Evolutionary conservation across 2,888 invertebrate species (phyloP).

Genomic region (Dynastes tityus): DNA sequence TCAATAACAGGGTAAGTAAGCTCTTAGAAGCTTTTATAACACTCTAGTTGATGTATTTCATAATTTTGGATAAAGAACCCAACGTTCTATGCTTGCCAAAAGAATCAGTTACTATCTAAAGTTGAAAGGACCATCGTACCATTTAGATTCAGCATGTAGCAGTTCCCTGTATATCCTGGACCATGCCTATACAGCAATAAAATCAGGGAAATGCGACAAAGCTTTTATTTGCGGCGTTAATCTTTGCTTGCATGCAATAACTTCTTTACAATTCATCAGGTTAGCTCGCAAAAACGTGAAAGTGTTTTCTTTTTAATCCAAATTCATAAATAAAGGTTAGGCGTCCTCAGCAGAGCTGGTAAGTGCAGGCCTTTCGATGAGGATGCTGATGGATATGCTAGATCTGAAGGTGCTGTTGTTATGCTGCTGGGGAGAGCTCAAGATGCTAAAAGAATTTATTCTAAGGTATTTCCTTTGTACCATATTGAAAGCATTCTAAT

Average conservation of each 20-base stretch:
- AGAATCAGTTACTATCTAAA: constrained; percentile 23
- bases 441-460: constrained; percentile 71
- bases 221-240: constrained; percentile 93
- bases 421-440: constrained; percentile 80
- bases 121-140: constrained; percentile 7
- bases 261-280: constrained; percentile 90
- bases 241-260: constrained; percentile 89
- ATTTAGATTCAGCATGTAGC: constrained; percentile 90
- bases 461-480: constrained; percentile 87
- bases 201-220: constrained; percentile 87
- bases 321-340: constrained; percentile 68
- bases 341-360: constrained; percentile 88
- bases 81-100: background rate
- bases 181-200: constrained; percentile 83
- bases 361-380: constrained; percentile 93
- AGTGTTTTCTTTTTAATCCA: background rate
- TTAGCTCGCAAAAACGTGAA: constrained; percentile 58
- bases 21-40: background rate
- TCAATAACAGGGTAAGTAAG: constrained; percentile 19
- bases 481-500: constrained; percentile 53
- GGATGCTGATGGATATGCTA: constrained; percentile 85
- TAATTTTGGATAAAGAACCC: constrained; percentile 11
- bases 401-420: constrained; percentile 86
- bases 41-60: background rate
- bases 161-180: constrained; percentile 92